Base-by-base conservation (phyloP, 2,888 invertebrate genomes). In the Orthosia cruda region DNA sequence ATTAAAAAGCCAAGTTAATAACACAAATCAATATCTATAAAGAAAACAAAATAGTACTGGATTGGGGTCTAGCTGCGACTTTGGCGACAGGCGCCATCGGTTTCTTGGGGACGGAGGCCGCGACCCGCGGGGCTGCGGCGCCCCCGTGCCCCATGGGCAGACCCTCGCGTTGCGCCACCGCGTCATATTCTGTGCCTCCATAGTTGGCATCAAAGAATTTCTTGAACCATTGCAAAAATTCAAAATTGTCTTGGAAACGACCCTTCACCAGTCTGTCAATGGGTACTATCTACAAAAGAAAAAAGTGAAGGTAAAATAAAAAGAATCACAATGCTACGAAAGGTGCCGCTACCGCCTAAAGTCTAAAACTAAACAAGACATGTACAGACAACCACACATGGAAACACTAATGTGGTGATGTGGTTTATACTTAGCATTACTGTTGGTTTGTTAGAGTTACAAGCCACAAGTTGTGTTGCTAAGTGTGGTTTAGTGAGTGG, bases 181-280 rank as follows among this genome's bases (percentile, higher is more conserved):
- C 98, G 97, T 99, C 99, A 96, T 99, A 99, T 86, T 99, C 99
- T 92, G 98, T 97, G 93, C 99, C 99, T 95, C 98, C 98, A 97
- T 99, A 99, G 97, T 99, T 99, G 91, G 99, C 99, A 97, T 99
- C 99, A 97, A 99, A 99, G 97, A 99, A 99, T 96, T 99, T 99
- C 98, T 99, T 99, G 98, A 99, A 99, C 99, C 99, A 99, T 97
- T 99, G 99, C 91, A 99, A 98, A 97, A 99, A 99, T 97, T 99
- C 99, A 98, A 99, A 99, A 97, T 99, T 99, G 97, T 99, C 99
- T 98, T 99, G 99, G 97, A 99, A 99, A 91, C 99, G 98, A 95
- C 99, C 99, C 97, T 99, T 99, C 96, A 99, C 99, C 97, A 99
- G 97, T 97, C 97, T 98, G 97, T 99, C 99, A 94, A 99, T 98